A percentile compares a stretch with the other conserved stretches of the same genome.
Evolutionary conservation across 2,113 vertebrate species (phyloP).

Genomic region (Crypturellus undulatus): DNA sequence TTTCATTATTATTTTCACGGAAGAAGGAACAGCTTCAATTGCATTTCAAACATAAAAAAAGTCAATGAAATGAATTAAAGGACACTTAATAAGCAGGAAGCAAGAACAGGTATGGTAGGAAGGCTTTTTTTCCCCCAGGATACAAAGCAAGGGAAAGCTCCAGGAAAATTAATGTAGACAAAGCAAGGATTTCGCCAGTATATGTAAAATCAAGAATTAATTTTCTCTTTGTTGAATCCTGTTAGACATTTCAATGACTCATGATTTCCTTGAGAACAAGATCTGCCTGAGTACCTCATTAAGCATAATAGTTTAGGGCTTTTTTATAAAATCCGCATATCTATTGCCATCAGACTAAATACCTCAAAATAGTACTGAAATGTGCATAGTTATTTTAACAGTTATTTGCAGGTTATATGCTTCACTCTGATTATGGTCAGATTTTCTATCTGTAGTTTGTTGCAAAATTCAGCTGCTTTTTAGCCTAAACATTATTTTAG

Average conservation of each 20-base stretch:
- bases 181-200: constrained; percentile 19
- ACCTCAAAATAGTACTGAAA: not conserved
- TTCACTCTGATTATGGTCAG: not conserved
- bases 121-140: not conserved
- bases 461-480: not conserved
- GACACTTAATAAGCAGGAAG: constrained; percentile 33
- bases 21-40: not conserved
- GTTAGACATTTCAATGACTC: not conserved
- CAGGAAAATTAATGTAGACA: constrained; percentile 7
- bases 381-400: not conserved
- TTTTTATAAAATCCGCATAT: not conserved
- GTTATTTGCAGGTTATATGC: not conserved
- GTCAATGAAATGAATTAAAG: constrained; percentile 41
- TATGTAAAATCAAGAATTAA: constrained; percentile 19
- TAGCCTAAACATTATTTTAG: not conserved
- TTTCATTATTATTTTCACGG: not conserved
- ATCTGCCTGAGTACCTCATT: not conserved
- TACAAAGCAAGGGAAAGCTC: constrained; percentile 22
- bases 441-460: not conserved
- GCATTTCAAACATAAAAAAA: not conserved
- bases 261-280: not conserved
- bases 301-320: not conserved
- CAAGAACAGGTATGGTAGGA: not conserved
- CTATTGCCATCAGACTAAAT: not conserved
- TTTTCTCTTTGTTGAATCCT: constrained; percentile 23